Conservation (phyloP, 2,113 vertebrate species). For the Podarcis raffonei region DNA sequence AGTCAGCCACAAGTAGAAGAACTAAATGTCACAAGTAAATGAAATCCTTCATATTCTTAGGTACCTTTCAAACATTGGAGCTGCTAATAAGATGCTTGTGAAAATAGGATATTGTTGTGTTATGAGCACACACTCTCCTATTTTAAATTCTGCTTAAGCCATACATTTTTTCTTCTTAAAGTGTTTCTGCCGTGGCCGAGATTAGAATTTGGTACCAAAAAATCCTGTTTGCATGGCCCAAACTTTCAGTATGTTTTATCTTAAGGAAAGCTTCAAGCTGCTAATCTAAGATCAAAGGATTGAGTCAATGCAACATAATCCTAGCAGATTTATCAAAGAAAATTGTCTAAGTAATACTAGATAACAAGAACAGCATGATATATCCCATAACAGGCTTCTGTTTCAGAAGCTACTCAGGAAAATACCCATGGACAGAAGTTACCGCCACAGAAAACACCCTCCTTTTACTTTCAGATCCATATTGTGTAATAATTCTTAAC, state of each 20-base stretch:
- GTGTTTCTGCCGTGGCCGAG: neutral
- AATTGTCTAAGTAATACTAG: constrained; percentile 1
- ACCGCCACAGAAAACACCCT: neutral
- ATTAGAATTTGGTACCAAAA: neutral
- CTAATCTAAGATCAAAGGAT: constrained; percentile 1
- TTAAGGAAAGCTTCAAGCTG: neutral
- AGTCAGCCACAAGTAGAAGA: neutral
- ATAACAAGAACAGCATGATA: neutral
- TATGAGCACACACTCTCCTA: neutral
- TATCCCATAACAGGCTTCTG: neutral
- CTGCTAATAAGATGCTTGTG: neutral
- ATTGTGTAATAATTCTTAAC: neutral
- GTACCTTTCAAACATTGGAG: neutral
- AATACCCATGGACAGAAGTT: constrained; percentile 2
- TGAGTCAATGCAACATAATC: neutral
- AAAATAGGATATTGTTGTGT: neutral
- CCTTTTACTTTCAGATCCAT: neutral
- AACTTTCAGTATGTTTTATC: neutral
- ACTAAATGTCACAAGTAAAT: neutral
- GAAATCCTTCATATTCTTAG: neutral
- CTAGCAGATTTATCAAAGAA: neutral
- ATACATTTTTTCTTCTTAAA: neutral
- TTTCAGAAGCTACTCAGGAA: constrained; percentile 17
- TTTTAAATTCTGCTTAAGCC: neutral
- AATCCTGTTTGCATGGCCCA: neutral